A percentile compares a stretch with the other conserved stretches of the same genome.
Conservation (phyloP, 2,113 vertebrate species). For the Hystrix cristata region DNA sequence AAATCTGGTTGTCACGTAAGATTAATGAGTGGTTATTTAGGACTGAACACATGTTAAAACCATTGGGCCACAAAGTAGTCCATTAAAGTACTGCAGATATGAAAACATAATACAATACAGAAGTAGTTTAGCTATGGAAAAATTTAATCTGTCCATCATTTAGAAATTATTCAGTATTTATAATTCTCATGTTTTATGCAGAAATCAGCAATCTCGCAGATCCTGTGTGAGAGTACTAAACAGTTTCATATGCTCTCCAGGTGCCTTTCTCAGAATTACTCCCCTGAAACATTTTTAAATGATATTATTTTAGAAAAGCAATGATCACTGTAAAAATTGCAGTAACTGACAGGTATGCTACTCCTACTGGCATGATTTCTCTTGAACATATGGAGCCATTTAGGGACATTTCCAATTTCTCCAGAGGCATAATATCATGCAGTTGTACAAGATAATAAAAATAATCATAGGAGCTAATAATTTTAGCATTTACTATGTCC, state of each 20-base stretch:
- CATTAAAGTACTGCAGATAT: neutral
- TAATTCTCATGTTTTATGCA: neutral
- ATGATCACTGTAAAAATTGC: conserved; percentile 19
- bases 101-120: neutral
- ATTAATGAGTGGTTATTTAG: conserved; percentile 73
- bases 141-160: conserved; percentile 61
- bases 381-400: neutral
- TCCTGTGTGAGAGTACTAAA: neutral
- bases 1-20: conserved; percentile 68
- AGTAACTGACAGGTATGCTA: neutral
- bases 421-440: neutral
- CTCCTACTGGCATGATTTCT: neutral
- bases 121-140: conserved; percentile 56
- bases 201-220: conserved; percentile 10
- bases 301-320: conserved; percentile 31
- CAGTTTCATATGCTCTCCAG: neutral
- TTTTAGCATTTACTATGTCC: neutral
- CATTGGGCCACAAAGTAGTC: conserved; percentile 5
- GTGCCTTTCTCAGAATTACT: conserved; percentile 51
- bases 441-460: conserved; percentile 30
- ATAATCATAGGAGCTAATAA: neutral
- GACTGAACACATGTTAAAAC: conserved; percentile 40
- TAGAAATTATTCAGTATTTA: conserved; percentile 59
- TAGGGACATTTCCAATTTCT: neutral
- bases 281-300: neutral